Conservation (phyloP, 2,797 vertebrate species). For the Malurus leucopterus region DNA sequence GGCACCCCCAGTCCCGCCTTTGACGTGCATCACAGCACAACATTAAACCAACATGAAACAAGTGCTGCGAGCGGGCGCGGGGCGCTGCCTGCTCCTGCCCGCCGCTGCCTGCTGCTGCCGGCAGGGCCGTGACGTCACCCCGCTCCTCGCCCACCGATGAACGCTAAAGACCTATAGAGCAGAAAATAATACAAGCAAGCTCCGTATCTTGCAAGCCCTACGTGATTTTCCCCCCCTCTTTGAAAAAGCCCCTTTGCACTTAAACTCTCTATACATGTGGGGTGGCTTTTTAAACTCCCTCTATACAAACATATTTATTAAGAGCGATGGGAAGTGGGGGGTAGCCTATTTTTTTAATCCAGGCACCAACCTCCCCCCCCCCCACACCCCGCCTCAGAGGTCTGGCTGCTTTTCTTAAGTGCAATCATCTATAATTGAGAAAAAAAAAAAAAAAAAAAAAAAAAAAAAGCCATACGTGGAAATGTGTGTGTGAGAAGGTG, state of each 20-base stretch:
- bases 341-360: conserved; percentile 62
- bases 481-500: conserved; percentile 81
- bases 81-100: conserved; percentile 44
- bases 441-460: not conserved
- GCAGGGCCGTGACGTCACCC: conserved; percentile 95
- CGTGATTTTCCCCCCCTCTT: conserved; percentile 56
- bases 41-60: conserved; percentile 59
- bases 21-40: conserved; percentile 40
- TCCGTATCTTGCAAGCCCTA: conserved; percentile 87
- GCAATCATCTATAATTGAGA: conserved; percentile 88
- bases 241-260: conserved; percentile 76
- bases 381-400: conserved; percentile 52
- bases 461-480: conserved; percentile 83
- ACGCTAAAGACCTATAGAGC: conserved; percentile 90
- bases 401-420: conserved; percentile 79
- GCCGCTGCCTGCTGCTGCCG: conserved; percentile 74
- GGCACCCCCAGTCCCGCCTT: conserved; percentile 21
- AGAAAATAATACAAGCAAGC: conserved; percentile 91
- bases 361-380: conserved; percentile 68
- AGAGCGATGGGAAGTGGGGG: conserved; percentile 25
- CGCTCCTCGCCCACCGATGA: conserved; percentile 88
- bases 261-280: conserved; percentile 77
- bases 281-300: conserved; percentile 42
- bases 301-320: conserved; percentile 60
- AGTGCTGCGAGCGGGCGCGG: conserved; percentile 62